Percentiles rank a stretch among this genome's conserved stretches.
Conservation (phyloP, 2,797 vertebrate species). For the Channallabes apus region DNA sequence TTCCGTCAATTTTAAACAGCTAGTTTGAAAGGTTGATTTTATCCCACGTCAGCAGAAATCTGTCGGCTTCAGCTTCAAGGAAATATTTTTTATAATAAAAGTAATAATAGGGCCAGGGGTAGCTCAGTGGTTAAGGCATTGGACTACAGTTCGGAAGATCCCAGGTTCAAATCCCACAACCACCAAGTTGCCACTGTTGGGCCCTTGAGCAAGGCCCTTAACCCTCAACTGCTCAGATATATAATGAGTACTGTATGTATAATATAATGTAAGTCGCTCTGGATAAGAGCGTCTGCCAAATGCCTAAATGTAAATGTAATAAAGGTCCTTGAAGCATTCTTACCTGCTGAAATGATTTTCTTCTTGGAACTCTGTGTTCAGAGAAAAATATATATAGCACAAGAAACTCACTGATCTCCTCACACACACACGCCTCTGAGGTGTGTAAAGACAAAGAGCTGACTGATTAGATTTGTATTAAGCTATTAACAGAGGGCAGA, state of each 20-base stretch:
- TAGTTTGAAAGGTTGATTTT: background rate
- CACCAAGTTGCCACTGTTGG: no score
- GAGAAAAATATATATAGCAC: background rate
- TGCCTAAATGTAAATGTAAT: no score
- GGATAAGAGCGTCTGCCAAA: no score
- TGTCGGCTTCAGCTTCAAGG: background rate
- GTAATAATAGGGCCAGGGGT: no score
- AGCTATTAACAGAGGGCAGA: conserved; percentile 51
- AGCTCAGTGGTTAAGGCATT: no score
- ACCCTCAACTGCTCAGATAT: no score
- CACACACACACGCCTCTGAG: background rate
- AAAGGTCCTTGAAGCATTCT: background rate
- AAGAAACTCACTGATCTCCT: conserved; percentile 46
- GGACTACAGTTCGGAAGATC: no score
- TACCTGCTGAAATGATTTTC: background rate
- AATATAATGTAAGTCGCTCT: no score
- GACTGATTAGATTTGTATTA: conserved; percentile 54
- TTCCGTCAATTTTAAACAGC: background rate
- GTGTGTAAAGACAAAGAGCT: conserved; percentile 40
- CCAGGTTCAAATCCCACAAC: no score
- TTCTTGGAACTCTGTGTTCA: background rate
- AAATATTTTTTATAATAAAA: background rate
- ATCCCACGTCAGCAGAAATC: background rate
- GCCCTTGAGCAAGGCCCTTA: no score
- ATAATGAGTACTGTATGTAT: no score